Conservation (phyloP, 2,113 vertebrate species). For the Plotosus lineatus region DNA sequence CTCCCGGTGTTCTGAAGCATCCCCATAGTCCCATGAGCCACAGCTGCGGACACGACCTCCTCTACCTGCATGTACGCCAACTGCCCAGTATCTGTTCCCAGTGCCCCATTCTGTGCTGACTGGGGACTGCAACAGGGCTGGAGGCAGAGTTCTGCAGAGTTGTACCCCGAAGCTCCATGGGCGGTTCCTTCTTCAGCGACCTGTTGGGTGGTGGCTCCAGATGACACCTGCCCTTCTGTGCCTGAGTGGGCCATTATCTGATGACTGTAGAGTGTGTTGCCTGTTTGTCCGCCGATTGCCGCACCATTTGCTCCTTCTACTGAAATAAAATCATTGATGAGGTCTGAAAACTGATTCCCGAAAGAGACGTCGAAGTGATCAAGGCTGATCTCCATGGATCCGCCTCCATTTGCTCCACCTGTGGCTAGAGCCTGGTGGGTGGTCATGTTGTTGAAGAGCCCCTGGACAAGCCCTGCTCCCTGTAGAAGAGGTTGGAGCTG, state of each 20-base stretch:
- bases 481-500: conserved; percentile 78
- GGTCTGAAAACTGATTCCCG: conserved; percentile 97
- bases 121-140: conserved; percentile 84
- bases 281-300: conserved; percentile 60
- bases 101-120: conserved; percentile 64
- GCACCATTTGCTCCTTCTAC: conserved; percentile 82
- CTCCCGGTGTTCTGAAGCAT: conserved; percentile 91
- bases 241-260: conserved; percentile 76
- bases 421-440: conserved; percentile 79
- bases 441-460: conserved; percentile 82
- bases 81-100: conserved; percentile 71
- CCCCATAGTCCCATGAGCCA: conserved; percentile 86
- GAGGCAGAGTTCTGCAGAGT: conserved; percentile 81
- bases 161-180: conserved; percentile 72
- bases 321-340: conserved; percentile 98
- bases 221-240: conserved; percentile 75
- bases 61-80: conserved; percentile 88
- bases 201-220: conserved; percentile 64
- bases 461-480: conserved; percentile 82
- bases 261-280: conserved; percentile 75
- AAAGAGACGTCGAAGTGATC: conserved; percentile 98
- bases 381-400: conserved; percentile 90
- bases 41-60: conserved; percentile 79
- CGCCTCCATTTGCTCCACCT: conserved; percentile 68
- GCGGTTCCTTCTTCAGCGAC: conserved; percentile 72